Conservation (phyloP, 2,888 invertebrate species). For the Hemithea aestivaria region DNA sequence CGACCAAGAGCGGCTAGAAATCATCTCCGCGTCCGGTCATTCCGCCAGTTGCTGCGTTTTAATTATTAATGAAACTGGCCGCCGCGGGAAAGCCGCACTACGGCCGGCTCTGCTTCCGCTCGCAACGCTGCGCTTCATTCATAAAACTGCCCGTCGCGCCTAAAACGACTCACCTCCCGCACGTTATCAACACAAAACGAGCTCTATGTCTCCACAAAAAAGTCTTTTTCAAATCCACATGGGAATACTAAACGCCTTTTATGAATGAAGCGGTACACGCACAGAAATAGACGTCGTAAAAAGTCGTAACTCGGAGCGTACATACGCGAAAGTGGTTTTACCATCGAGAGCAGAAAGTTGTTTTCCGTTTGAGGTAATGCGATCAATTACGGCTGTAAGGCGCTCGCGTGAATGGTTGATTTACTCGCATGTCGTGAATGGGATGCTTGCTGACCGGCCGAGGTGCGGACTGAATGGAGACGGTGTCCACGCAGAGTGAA, state of each 20-base stretch:
- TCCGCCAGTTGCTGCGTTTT: conserved; percentile 71
- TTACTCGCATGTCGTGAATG: conserved; percentile 74
- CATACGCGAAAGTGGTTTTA: conserved; percentile 72
- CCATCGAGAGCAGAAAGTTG: conserved; percentile 67
- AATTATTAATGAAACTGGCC: conserved; percentile 78
- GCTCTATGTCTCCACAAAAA: conserved; percentile 40
- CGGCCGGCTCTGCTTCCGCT: conserved; percentile 74
- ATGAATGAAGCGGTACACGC: conserved; percentile 32
- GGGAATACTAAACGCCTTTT: conserved; percentile 32
- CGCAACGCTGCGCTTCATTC: conserved; percentile 77
- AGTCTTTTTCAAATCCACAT: conserved; percentile 31
- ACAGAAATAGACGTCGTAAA: conserved; percentile 70
- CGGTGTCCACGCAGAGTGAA: conserved; percentile 6
- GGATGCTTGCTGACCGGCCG: conserved; percentile 59
- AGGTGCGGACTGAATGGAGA: conserved; percentile 72
- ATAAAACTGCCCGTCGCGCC: conserved; percentile 55
- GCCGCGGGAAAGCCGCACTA: conserved; percentile 76
- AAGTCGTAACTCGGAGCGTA: conserved; percentile 64
- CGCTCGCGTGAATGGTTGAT: conserved; percentile 61
- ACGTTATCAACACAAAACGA: conserved; percentile 33
- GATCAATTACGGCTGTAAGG: conserved; percentile 55
- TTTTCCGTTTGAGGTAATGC: conserved; percentile 65
- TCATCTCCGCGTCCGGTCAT: conserved; percentile 75
- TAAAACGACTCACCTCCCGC: conserved; percentile 38
- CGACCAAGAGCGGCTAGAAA: conserved; percentile 65